phyloP scores from a whole-genome alignment of 2,888 invertebrate species.

The Cheilosia vulpina region DNA sequence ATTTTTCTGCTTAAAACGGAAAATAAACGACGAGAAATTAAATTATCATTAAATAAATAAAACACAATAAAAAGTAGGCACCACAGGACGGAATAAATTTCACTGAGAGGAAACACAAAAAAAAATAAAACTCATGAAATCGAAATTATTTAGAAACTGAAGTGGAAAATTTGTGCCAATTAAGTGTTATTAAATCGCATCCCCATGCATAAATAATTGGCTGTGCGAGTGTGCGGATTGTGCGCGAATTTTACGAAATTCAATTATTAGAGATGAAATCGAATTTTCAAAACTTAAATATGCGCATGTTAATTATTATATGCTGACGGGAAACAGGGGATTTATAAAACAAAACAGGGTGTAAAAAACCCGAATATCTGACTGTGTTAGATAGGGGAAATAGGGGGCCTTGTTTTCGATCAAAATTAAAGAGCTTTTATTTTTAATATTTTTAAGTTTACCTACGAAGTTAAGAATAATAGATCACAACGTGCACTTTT shows the following conservation, averaged over 20 bases:
- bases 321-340: not conserved
- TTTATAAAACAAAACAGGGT: not conserved
- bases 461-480: too few relatives aligned
- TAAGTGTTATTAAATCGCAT: slow-evolving; percentile 47
- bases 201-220: slow-evolving; percentile 45
- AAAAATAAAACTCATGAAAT: slow-evolving; percentile 3
- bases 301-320: slow-evolving; percentile 45
- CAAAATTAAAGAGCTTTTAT: too few relatives aligned
- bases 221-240: slow-evolving; percentile 4
- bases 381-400: too few relatives aligned
- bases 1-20: too few relatives aligned
- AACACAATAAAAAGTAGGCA: too few relatives aligned
- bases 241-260: slow-evolving; percentile 18
- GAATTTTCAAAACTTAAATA: slow-evolving; percentile 39
- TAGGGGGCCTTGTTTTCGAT: too few relatives aligned
- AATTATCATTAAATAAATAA: too few relatives aligned
- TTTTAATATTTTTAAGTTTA: too few relatives aligned
- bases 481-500: too few relatives aligned
- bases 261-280: slow-evolving; percentile 35
- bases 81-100: slow-evolving; percentile 4
- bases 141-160: slow-evolving; percentile 40
- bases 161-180: slow-evolving; percentile 42
- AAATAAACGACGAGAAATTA: too few relatives aligned
- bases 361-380: not conserved
- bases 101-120: not conserved